Conservation (phyloP, 2,888 invertebrate species). For the Leptarthrus brevirostris region DNA sequence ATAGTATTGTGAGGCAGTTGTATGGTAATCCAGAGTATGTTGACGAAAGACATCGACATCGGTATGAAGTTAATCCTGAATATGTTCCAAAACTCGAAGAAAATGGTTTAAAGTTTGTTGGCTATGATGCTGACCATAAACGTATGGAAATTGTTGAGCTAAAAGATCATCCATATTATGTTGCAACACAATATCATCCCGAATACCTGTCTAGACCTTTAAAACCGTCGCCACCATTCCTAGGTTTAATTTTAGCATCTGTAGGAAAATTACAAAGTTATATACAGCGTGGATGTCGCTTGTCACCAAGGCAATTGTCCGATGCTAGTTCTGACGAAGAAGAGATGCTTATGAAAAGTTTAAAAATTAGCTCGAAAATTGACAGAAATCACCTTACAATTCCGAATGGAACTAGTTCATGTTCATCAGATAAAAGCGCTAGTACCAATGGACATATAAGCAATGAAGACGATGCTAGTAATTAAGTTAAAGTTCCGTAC, state of each 20-base stretch:
- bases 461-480: conserved; percentile 49
- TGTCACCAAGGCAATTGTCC: conserved; percentile 79
- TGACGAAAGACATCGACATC: conserved; percentile 95
- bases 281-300: conserved; percentile 77
- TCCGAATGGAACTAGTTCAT: conserved; percentile 3
- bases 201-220: conserved; percentile 94
- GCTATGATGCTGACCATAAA: conserved; percentile 81
- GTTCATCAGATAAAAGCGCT: neutral
- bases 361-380: conserved; percentile 47
- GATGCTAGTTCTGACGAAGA: conserved; percentile 77
- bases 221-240: conserved; percentile 93
- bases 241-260: conserved; percentile 93
- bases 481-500: neutral
- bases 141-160: conserved; percentile 96
- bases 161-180: conserved; percentile 89
- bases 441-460: conserved; percentile 43
- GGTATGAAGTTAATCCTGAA: conserved; percentile 96
- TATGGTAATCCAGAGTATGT: conserved; percentile 83
- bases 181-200: conserved; percentile 97
- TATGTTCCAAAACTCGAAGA: conserved; percentile 82
- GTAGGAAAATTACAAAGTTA: conserved; percentile 82
- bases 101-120: conserved; percentile 90
- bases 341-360: conserved; percentile 56
- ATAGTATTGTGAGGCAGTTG: conserved; percentile 74
- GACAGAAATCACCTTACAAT: conserved; percentile 4